phyloP scores from a whole-genome alignment of 2,888 invertebrate genomes.

The Podotricha telesiphe region DNA sequence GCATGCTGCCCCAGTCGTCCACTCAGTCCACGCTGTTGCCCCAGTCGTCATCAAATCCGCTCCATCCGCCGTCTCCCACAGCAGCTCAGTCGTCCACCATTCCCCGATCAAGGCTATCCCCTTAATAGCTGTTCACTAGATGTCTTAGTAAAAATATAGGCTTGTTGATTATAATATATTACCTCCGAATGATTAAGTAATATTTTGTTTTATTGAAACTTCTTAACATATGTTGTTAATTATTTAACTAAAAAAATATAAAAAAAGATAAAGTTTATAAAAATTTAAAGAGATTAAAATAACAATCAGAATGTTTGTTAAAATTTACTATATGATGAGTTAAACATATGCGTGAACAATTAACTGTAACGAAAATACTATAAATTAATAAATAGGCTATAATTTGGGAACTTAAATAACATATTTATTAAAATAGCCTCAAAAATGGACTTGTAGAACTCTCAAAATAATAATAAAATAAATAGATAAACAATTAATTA shows the following conservation, averaged over 20 bases:
- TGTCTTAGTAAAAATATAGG: conserved; percentile 24
- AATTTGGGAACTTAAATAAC: too few relatives aligned
- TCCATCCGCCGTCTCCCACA: conserved; percentile 66
- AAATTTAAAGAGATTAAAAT: too few relatives aligned
- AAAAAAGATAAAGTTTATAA: too few relatives aligned
- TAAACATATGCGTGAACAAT: too few relatives aligned
- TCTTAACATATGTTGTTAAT: background rate
- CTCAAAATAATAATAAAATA: background rate
- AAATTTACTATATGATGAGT: too few relatives aligned
- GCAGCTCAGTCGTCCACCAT: conserved; percentile 72
- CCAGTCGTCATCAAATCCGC: conserved; percentile 72
- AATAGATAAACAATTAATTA: background rate
- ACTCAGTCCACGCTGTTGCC: conserved; percentile 55
- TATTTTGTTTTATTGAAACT: conserved; percentile 7
- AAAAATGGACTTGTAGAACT: too few relatives aligned
- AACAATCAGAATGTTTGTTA: too few relatives aligned
- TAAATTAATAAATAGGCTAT: too few relatives aligned
- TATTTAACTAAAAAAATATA: too few relatives aligned
- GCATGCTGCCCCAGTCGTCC: conserved; percentile 54
- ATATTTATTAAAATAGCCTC: too few relatives aligned
- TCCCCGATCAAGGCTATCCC: conserved; percentile 67
- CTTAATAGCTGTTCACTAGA: conserved; percentile 61
- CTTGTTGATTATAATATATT: conserved; percentile 39
- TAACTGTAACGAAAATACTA: too few relatives aligned
- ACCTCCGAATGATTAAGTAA: conserved; percentile 30